phyloP scores from a whole-genome alignment of 2,113 vertebrate genomes.

The Apus apus region DNA sequence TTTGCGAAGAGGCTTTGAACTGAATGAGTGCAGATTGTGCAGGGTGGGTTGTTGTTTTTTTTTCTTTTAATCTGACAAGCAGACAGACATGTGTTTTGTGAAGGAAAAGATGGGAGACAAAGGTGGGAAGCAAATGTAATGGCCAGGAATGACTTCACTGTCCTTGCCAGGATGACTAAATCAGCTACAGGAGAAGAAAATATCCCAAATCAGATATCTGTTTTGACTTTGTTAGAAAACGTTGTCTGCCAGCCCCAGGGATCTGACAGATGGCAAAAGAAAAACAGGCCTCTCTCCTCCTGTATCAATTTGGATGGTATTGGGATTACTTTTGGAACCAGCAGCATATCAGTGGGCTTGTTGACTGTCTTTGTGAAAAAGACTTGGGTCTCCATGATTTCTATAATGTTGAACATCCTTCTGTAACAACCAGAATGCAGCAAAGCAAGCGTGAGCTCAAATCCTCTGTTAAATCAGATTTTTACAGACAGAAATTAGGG shows the following conservation, averaged over 20 bases:
- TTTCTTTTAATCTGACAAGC: neutral
- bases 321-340: neutral
- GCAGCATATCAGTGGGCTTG: neutral
- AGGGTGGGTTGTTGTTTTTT: neutral
- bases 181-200: neutral
- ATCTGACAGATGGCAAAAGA: neutral
- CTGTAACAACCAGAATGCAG: neutral
- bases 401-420: neutral
- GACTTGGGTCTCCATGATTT: neutral
- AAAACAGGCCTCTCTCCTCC: neutral
- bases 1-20: neutral
- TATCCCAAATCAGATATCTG: neutral
- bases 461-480: neutral
- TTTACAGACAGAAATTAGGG: neutral
- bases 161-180: neutral
- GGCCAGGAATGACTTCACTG: neutral
- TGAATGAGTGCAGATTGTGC: neutral
- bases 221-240: neutral
- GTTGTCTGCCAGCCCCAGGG: neutral
- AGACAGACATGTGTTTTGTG: neutral
- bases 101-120: neutral
- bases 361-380: neutral
- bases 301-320: neutral
- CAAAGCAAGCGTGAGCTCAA: neutral
- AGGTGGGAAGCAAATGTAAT: neutral